These are phyloP conservation scores for Globia sparganii DNA, from an alignment of 2,888 invertebrate species.

Conservation along the genomic window DNA sequence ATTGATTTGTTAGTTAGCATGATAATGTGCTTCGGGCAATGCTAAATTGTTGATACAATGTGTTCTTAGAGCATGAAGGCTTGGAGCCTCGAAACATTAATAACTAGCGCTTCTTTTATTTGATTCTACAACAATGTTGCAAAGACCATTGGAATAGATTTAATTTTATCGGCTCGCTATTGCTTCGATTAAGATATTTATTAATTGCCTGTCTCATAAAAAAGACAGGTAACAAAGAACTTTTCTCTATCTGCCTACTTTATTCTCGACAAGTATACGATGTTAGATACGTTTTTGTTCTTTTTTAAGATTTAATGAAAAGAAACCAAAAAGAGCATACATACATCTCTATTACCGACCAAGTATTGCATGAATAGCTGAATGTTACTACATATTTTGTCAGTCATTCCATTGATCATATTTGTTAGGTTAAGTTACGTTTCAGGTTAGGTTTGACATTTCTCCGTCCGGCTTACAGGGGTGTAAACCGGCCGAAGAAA, in stretches of 20 bases:
- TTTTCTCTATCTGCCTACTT: slow-evolving; percentile 26
- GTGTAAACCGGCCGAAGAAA: no score
- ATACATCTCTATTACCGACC: slow-evolving; percentile 9
- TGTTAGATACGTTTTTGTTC: slow-evolving; percentile 9
- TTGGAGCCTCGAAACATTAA: slow-evolving; percentile 42
- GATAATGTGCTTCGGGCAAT: slow-evolving; percentile 51
- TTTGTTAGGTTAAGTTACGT: slow-evolving; percentile 28
- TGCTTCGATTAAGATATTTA: slow-evolving; percentile 55
- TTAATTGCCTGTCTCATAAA: slow-evolving; percentile 50
- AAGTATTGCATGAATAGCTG: slow-evolving; percentile 25
- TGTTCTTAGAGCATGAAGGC: slow-evolving; percentile 35
- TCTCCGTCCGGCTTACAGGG: no score
- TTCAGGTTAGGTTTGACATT: no score
- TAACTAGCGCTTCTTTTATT: slow-evolving; percentile 55
- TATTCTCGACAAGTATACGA: slow-evolving; percentile 8
- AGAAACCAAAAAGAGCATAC: slow-evolving; percentile 14
- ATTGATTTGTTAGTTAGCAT: slow-evolving; percentile 50
- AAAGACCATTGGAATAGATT: slow-evolving; percentile 38
- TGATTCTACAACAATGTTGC: slow-evolving; percentile 32
- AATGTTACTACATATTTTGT: slow-evolving; percentile 40
- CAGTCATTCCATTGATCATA: slow-evolving; percentile 40
- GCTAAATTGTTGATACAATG: slow-evolving; percentile 50
- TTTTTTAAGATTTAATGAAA: slow-evolving; percentile 13
- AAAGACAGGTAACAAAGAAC: slow-evolving; percentile 40
- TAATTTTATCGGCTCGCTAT: slow-evolving; percentile 51